phyloP scores from a whole-genome alignment of 2,888 invertebrate species.

The Toxonevra muliebris region DNA sequence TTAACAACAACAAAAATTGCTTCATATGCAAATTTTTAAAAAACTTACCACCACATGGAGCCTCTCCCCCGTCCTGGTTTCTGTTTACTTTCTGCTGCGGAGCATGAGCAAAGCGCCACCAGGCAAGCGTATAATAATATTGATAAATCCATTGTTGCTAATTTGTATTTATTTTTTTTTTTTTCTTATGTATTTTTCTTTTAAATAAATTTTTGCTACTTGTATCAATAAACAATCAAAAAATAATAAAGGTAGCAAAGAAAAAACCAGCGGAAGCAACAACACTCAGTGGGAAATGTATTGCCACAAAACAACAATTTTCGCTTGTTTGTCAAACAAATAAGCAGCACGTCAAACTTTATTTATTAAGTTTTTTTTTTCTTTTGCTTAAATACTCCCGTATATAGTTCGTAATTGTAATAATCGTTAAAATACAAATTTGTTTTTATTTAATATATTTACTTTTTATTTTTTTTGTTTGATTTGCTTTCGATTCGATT shows the following conservation, averaged over 20 bases:
- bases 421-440: no score
- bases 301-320: not conserved
- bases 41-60: conserved; percentile 92
- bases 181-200: conserved; percentile 24
- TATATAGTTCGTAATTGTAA: no score
- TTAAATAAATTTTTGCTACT: conserved; percentile 3
- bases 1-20: not conserved
- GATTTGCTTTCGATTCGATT: no score
- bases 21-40: not conserved
- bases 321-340: conserved; percentile 19
- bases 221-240: no score
- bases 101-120: conserved; percentile 54
- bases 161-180: conserved; percentile 26
- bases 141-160: conserved; percentile 59
- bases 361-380: conserved; percentile 11
- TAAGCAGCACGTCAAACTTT: conserved; percentile 11
- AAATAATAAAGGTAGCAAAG: not conserved
- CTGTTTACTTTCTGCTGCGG: conserved; percentile 60
- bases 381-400: not conserved
- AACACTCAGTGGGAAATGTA: conserved; percentile 10
- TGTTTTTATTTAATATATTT: no score
- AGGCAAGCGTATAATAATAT: conserved; percentile 56
- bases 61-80: conserved; percentile 83
- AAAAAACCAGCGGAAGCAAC: conserved; percentile 22
- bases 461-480: no score